Evolutionary conservation across 2,797 vertebrate species (phyloP).

Genomic region (Hephaestus fuliginosus): DNA sequence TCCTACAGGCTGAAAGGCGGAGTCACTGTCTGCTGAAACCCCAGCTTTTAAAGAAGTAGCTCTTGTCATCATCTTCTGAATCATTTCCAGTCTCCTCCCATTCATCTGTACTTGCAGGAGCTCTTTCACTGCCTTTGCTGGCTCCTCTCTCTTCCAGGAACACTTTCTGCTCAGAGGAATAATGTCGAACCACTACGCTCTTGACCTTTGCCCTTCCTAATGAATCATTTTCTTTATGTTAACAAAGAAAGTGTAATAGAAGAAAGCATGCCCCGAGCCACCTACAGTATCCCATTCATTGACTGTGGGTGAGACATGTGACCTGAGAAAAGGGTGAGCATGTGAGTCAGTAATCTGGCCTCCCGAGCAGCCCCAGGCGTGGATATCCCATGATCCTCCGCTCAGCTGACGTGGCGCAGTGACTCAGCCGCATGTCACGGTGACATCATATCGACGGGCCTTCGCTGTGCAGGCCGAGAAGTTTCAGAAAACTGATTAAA

Average conservation of each 20-base stretch:
- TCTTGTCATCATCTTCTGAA: slow-evolving; percentile 21
- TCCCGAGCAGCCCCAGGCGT: slow-evolving; percentile 8
- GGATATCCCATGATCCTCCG: slow-evolving; percentile 48
- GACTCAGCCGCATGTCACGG: not conserved
- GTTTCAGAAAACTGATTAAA: not conserved
- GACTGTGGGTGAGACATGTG: slow-evolving; percentile 66
- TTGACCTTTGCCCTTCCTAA: not conserved
- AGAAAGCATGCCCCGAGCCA: not conserved
- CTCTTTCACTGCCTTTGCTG: not conserved
- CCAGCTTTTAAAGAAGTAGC: slow-evolving; percentile 29
- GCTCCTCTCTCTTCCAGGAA: not conserved
- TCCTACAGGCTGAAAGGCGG: not conserved
- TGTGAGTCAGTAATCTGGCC: slow-evolving; percentile 73
- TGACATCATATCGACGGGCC: not conserved
- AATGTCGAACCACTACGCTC: too few relatives aligned
- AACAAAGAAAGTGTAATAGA: not conserved
- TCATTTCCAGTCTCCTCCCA: slow-evolving; percentile 37
- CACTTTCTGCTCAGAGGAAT: not conserved
- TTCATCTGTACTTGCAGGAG: slow-evolving; percentile 1
- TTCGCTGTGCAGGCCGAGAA: not conserved
- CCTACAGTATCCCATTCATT: slow-evolving; percentile 60
- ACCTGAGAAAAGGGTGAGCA: slow-evolving; percentile 47
- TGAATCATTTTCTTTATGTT: not conserved
- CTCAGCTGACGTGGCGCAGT: slow-evolving; percentile 32
- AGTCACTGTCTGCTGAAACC: slow-evolving; percentile 21